These are phyloP conservation scores for Danaus chrysippus DNA, from an alignment of 2,888 invertebrate species.

Conservation along the genomic window DNA sequence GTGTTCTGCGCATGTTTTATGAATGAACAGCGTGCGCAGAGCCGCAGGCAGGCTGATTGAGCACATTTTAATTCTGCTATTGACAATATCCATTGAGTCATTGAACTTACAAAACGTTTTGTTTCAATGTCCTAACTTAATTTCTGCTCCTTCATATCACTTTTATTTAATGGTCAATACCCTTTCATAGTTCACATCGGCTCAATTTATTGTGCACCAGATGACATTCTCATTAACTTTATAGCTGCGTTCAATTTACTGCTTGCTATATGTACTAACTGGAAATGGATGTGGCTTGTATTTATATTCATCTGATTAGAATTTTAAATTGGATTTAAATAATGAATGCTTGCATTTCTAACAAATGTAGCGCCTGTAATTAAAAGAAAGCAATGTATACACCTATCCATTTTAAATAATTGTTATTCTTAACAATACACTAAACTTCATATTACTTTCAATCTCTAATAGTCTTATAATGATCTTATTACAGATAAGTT, in stretches of 20 bases:
- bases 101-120: conserved; percentile 47
- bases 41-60: conserved; percentile 42
- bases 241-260: conserved; percentile 31
- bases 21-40: conserved; percentile 64
- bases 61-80: conserved; percentile 62
- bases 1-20: conserved; percentile 71
- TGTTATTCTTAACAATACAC: no score
- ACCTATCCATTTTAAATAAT: no score
- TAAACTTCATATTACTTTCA: no score
- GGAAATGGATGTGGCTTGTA: no score
- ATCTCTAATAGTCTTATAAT: no score
- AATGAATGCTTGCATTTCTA: no score
- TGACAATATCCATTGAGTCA: conserved; percentile 62
- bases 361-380: no score
- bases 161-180: conserved; percentile 28
- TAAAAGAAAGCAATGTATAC: no score
- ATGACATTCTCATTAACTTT: conserved; percentile 27
- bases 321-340: no score
- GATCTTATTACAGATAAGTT: no score
- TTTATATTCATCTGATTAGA: no score
- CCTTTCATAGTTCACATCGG: conserved; percentile 21
- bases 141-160: conserved; percentile 17
- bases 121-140: conserved; percentile 21
- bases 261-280: not conserved
- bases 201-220: conserved; percentile 24